Percentiles rank a stretch among this genome's conserved stretches.
phyloP scores from a whole-genome alignment of 2,113 vertebrate species.

The Micromys minutus region DNA sequence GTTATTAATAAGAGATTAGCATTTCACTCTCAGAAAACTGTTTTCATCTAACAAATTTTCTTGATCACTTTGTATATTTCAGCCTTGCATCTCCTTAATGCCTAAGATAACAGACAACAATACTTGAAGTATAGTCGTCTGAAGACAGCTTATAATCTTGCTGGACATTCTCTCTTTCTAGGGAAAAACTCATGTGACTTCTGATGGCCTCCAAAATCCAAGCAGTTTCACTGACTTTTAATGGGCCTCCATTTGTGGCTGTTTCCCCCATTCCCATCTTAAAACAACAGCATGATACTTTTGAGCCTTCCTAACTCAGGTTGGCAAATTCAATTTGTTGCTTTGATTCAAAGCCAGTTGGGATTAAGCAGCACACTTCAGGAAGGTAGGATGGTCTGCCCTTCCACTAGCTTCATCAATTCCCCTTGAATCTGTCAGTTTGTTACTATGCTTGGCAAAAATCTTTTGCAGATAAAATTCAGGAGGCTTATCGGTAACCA shows the following conservation, averaged over 20 bases:
- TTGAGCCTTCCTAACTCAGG: not conserved
- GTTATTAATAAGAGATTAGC: conserved; percentile 16
- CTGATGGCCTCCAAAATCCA: not conserved
- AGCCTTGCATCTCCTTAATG: not conserved
- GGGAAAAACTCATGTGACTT: not conserved
- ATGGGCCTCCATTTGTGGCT: not conserved
- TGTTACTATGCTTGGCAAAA: not conserved
- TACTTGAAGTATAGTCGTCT: not conserved
- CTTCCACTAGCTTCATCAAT: not conserved
- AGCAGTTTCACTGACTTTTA: not conserved
- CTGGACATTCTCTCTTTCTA: not conserved
- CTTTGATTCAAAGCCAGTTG: not conserved
- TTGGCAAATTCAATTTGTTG: not conserved
- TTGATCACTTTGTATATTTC: not conserved
- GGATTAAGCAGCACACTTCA: not conserved
- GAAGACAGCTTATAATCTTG: not conserved
- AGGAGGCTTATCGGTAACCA: conserved; percentile 11
- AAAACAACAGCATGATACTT: not conserved
- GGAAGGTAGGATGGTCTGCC: not conserved
- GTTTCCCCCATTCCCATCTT: not conserved
- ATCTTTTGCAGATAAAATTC: conserved; percentile 6
- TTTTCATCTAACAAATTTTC: conserved; percentile 30
- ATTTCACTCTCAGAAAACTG: not conserved
- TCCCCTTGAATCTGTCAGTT: not conserved
- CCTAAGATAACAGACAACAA: not conserved